Base-by-base conservation (phyloP, 2,888 invertebrate genomes). In the Invenusta paracnida region DNA sequence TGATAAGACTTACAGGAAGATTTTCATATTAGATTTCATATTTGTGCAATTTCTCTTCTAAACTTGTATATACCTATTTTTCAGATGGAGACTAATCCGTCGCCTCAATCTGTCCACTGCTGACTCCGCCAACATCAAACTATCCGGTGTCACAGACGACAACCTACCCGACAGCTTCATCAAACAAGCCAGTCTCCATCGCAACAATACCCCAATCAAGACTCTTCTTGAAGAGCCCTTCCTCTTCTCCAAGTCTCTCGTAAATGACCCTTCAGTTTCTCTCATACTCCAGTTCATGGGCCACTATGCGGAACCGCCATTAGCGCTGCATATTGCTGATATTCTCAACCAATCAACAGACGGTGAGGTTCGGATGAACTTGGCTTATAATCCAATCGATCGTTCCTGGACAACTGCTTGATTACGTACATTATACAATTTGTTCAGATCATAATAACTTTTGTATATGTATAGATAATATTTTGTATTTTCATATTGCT, bases 281-380 rank as follows among this genome's bases (percentile, higher is more conserved):
- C 48, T 48, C 5, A 17, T 48, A 48, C 48, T 79, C 2, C 11
- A 79, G 11, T 82, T 82, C 83, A 28, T 82, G 28, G 48, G 83
- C 0, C 83, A 83, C 27, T 83, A 83, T 67, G 83, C 27, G 17
- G 83, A 83, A 67, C 83, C 83, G 5, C 5, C n/a, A 11, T 23
- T 79, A 5, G 79, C 23, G 29, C n/a, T 79, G 29, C 2, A 79
- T 79, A 29, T 79, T n/a, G n/a, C n/a, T n/a, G n/a, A n/a, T n/a
- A n/a, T n/a, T n/a, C n/a, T n/a, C n/a, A n/a, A n/a, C n/a, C n/a
- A n/a, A n/a, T n/a, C n/a, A n/a, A n/a, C n/a, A n/a, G n/a, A n/a
- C n/a, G n/a, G n/a, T n/a, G n/a, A n/a, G n/a, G n/a, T n/a, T n/a
- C n/a, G n/a, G n/a, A n/a, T n/a, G n/a, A n/a, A n/a, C n/a, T n/a